phyloP scores from a whole-genome alignment of 2,797 vertebrate genomes.

The Gambusia yucatana region DNA sequence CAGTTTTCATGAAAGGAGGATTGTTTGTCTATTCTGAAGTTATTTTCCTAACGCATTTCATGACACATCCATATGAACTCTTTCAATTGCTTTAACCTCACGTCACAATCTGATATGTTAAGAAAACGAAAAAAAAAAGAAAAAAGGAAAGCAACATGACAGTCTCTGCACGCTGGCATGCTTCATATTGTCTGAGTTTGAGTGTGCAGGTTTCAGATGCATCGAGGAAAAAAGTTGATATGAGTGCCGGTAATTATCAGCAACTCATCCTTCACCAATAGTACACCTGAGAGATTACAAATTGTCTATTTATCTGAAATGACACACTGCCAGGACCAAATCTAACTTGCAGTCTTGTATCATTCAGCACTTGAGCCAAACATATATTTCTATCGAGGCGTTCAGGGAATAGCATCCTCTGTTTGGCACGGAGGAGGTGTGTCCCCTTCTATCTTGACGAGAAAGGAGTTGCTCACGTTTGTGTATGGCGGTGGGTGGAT shows the following conservation, averaged over 20 bases:
- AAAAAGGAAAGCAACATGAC: conserved; percentile 43
- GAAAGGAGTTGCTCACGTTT: conserved; percentile 45
- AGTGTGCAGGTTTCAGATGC: conserved; percentile 23
- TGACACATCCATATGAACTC: conserved; percentile 54
- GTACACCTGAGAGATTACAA: conserved; percentile 48
- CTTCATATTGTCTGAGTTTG: not conserved
- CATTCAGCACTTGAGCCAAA: conserved; percentile 74
- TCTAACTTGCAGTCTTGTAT: conserved; percentile 63
- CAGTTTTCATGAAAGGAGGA: conserved; percentile 64
- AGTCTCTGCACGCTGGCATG: conserved; percentile 9
- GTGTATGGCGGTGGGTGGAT: conserved; percentile 19
- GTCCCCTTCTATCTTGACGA: conserved; percentile 62
- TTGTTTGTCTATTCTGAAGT: conserved; percentile 74
- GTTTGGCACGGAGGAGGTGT: conserved; percentile 71
- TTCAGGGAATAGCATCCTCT: conserved; percentile 63
- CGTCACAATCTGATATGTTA: conserved; percentile 66
- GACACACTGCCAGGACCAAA: conserved; percentile 55
- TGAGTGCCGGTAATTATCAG: conserved; percentile 69
- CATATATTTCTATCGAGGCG: conserved; percentile 69
- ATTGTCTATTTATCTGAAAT: conserved; percentile 66
- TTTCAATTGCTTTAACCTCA: conserved; percentile 52
- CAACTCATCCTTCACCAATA: conserved; percentile 53
- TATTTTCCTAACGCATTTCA: conserved; percentile 65
- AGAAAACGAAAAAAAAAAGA: conserved; percentile 34
- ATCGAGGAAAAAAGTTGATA: conserved; percentile 46